Conservation (phyloP, 1,140 invertebrate species). For the Atta texana region DNA sequence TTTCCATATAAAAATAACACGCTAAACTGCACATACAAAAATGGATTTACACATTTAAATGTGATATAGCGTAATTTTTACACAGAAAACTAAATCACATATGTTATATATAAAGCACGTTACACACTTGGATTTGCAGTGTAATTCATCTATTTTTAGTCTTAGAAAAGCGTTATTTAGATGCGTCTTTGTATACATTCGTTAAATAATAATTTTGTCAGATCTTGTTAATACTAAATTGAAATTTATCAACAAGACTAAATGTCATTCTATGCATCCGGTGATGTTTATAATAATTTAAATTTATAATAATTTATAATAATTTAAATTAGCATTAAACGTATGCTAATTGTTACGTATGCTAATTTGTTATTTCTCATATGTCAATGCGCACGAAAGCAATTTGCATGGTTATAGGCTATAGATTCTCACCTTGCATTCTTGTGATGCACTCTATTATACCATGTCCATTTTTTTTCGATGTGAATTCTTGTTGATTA, state of each 20-base stretch:
- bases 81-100: too few species aligned
- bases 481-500: constrained; percentile 32
- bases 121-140: too few species aligned
- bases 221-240: not conserved
- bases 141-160: not conserved
- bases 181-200: too few species aligned
- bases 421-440: constrained; percentile 34
- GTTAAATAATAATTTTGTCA: not conserved
- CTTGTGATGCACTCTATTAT: constrained; percentile 16
- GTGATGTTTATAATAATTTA: constrained; percentile 48
- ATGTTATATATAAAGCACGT: too few species aligned
- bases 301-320: too few species aligned
- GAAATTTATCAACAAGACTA: constrained; percentile 14
- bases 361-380: constrained; percentile 63
- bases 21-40: too few species aligned
- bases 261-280: constrained; percentile 60
- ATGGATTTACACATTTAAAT: too few species aligned
- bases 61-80: too few species aligned
- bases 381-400: constrained; percentile 22
- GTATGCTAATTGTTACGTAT: constrained; percentile 65
- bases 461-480: not conserved
- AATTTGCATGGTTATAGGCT: constrained; percentile 65
- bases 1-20: too few species aligned
- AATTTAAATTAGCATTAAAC: too few species aligned
- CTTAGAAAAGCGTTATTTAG: not conserved